Conservation (phyloP, 1,140 invertebrate genomes). For the Triops cancriformis region DNA sequence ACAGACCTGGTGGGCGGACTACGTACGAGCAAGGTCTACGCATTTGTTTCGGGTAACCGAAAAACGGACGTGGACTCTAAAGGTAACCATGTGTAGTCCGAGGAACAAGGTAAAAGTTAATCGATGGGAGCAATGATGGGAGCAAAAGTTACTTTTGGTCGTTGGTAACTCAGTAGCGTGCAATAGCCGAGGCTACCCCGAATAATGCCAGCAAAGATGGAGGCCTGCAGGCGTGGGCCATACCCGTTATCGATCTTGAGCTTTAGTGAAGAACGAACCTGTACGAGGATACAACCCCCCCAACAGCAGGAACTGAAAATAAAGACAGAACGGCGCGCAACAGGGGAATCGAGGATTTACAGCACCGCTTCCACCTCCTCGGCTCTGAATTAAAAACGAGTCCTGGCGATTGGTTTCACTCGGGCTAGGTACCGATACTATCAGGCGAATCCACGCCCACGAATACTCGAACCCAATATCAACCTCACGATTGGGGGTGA, state of each 20-base stretch:
- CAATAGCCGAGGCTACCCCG: neutral
- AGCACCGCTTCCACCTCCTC: neutral
- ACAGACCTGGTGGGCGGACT: neutral
- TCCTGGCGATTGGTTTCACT: neutral
- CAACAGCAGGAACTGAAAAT: neutral
- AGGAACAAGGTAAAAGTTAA: neutral
- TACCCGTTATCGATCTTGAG: conserved; percentile 5
- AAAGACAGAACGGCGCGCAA: conserved; percentile 3
- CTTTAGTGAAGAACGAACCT: neutral
- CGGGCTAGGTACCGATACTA: neutral
- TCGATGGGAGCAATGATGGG: neutral
- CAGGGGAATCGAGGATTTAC: neutral
- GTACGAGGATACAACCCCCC: conserved; percentile 6
- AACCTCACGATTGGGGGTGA: neutral
- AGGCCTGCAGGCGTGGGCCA: conserved; percentile 7
- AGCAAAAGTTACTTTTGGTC: neutral
- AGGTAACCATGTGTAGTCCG: neutral
- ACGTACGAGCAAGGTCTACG: neutral
- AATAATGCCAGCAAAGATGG: neutral
- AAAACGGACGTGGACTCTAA: neutral
- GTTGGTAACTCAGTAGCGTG: neutral
- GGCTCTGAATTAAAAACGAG: conserved; percentile 6
- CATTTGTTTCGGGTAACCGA: neutral
- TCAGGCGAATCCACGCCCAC: neutral
- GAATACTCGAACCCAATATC: neutral